Evolutionary conservation across 1,140 invertebrate genomes (phyloP), one percentile per base, ranked within the genome.

Genomic region (Scaptomyza montana): DNA sequence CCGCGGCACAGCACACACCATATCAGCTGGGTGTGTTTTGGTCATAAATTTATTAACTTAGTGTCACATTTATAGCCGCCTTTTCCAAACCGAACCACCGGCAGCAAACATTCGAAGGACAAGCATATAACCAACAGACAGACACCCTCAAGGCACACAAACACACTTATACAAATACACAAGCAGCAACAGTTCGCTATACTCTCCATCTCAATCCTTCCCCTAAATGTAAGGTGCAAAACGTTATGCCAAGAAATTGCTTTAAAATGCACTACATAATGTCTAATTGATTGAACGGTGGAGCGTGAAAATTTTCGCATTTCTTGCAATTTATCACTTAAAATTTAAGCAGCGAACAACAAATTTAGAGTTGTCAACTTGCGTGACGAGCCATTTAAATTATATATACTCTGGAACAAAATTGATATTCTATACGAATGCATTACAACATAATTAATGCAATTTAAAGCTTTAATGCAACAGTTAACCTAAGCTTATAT

Each of bases 21-120:
- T 57, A 74, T 80, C 65, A 66, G 79, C 69, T 84, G 79, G 84
- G 84, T 89, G 84, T 87, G 84, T 89, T 89, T 89, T 72, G 67
- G 84, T 69, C 84, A 89, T 87, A 87, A 87, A 89, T 87, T 89
- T 87, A 87, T 87, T 87, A 87, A 84, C 84, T 87, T 89, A 89
- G 84, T 87, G 84, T 89, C 84, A 89, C 84, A 82, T 87, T 87
- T 89, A 87, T 84, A 69, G 81, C 71, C 82, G 69, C 81, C 53
- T 87, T 74, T 64, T 70, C 69, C 43, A 8, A 69, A 77, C 73
- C 73, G 56, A 61, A 53, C 76, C 76, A 56, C 50, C 50, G 30
- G n/a, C 50, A n/a, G 36, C 47, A 46, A 59, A 36, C 33, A 64
- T 39, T 65, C 41, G 49, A 54, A 78, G 46, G 46, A 73, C 36